Evolutionary conservation across 1,140 invertebrate genomes (phyloP), one percentile per base, ranked within the genome.

Genomic region (Octopus sinensis): DNA sequence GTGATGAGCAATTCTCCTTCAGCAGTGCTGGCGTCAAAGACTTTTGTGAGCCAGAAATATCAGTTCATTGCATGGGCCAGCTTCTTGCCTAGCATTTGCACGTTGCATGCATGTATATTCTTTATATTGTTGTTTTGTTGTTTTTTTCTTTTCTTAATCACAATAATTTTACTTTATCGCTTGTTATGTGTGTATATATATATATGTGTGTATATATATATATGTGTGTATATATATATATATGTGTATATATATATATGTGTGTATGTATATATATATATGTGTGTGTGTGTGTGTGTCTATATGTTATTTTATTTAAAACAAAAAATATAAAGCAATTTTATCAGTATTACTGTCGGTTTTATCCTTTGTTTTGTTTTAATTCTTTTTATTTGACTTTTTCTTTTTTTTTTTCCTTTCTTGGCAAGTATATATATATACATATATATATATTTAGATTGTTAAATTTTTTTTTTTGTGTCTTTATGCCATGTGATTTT

Each of bases 1-100:
- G 30, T 43, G 30, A 43, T 43, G 30, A 43, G 30, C 30, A 43
- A 43, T 43, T 43, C 30, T 43, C 30, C 30, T 43, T 43, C 30
- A 43, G 30, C 30, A 43, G 30, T 43, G 30, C 30, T 43, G 30
- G 30, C 30, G 30, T 43, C 30, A 43, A 43, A 43, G 30, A 43
- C 30, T 43, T 43, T 43, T 43, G 1, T 43, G 30, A 43, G 30
- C 30, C 30, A 43, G 30, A 43, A 43, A 43, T 43, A 43, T 43
- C 30, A 43, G 30, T 43, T 43, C 17, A 77, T 23, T 77, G 76
- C 76, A 77, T 77, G 76, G 76, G 76, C 76, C 76, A 77, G 76
- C 76, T 77, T 73, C 68, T 62, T 13, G 30, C 30, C 52, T 53
- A 23, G 76, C 76, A 77, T 77, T 53, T 77, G 76, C 76, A 77